phyloP scores from a whole-genome alignment of 2,888 invertebrate species.

The Lycaena phlaeas region DNA sequence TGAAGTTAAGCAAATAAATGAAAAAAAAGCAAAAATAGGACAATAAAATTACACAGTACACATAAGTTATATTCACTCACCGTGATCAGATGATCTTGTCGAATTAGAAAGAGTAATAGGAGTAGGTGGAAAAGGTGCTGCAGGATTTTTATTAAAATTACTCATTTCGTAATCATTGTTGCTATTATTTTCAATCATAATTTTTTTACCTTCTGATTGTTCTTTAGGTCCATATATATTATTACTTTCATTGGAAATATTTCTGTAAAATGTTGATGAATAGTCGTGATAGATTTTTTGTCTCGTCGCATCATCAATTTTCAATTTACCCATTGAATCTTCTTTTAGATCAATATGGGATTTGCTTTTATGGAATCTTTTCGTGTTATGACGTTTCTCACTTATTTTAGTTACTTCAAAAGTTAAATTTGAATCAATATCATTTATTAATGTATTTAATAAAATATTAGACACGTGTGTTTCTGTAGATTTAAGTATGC shows the following conservation, averaged over 20 bases:
- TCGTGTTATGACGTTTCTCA: neutral
- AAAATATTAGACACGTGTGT: neutral
- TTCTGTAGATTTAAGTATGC: neutral
- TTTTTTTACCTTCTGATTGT: neutral
- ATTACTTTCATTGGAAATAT: conserved; percentile 8
- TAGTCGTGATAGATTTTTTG: conserved; percentile 53
- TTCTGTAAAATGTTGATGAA: conserved; percentile 48
- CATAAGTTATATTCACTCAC: neutral
- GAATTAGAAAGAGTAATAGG: neutral
- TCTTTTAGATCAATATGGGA: conserved; percentile 16
- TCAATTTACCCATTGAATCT: conserved; percentile 48
- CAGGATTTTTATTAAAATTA: neutral
- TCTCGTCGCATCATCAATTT: conserved; percentile 48
- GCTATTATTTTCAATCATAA: neutral
- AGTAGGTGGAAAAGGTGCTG: neutral
- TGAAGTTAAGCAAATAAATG: no score
- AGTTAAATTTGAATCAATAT: neutral
- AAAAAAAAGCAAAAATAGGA: no score
- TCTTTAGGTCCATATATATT: neutral
- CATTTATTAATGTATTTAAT: neutral
- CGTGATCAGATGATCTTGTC: neutral
- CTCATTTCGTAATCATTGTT: neutral
- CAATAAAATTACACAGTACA: no score
- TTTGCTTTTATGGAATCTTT: neutral
- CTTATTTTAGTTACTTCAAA: neutral